Base-by-base conservation (phyloP, 2,888 invertebrate genomes). In the Habroteleia sp. region DNA sequence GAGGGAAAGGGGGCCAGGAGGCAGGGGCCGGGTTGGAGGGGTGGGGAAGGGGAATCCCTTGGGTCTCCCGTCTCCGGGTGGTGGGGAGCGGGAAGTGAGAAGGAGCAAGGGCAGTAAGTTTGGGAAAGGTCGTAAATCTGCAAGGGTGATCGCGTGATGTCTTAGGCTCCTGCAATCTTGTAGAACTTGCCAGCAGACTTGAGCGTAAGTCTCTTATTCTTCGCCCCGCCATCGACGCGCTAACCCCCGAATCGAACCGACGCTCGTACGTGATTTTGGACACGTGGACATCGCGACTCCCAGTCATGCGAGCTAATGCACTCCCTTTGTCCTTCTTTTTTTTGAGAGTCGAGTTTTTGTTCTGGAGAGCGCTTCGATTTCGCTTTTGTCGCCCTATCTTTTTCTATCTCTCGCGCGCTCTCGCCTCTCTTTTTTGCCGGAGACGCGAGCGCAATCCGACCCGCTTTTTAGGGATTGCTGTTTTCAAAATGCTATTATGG, bases 71-170 rank as follows among this genome's bases (percentile, higher is more conserved):
- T 6, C 10, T 1, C 20, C 13, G 13, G 56, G 46, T 7, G 58
- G 79, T 77, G 77, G 79, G 79, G 79, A 76, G 77, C 71, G 77
- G 77, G 69, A 25, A 20, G 66, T 74, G 76, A 79, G 80, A 81
- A 80, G 80, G 81, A 81, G 79, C 78, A 81, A 79, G 81, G 80
- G 82, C 82, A 81, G 84, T 83, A 83, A 81, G 83, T 83, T 86
- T 85, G 82, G 80, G 85, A 82, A 81, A 85, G 85, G 85, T 85
- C 85, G 83, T 83, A 80, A 80, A 79, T 82, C 79, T 78, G 71
- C 79, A 84, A 85, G 84, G 85, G 85, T 86, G 83, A 84, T 83
- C 82, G 84, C 81, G 82, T 84, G 83, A 83, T 83, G 81, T 81
- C 80, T 81, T 71, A 77, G 80, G 82, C 79, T 54, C 65, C 79